phyloP scores from a whole-genome alignment of 2,888 invertebrate genomes.

The Galerucella calmariensis region DNA sequence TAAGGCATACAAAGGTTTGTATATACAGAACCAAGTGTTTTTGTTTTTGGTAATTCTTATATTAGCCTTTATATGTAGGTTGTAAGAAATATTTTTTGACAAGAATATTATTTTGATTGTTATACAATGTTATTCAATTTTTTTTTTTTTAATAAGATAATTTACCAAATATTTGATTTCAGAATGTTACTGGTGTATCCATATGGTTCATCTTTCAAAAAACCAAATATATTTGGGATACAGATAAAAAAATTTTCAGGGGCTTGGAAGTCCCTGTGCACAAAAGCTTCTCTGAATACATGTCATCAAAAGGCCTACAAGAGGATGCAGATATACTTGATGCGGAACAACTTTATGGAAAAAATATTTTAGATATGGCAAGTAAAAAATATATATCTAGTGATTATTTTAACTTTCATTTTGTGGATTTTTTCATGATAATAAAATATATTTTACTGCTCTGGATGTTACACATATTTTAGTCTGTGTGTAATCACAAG shows the following conservation, averaged over 20 bases:
- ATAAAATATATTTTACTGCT: too few relatives aligned
- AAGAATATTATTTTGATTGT: too few relatives aligned
- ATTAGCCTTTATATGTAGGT: background rate
- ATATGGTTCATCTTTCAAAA: constrained; percentile 98
- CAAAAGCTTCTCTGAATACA: constrained; percentile 76
- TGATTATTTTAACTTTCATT: background rate
- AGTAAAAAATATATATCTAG: constrained; percentile 12
- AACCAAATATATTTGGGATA: constrained; percentile 93
- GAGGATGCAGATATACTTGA: constrained; percentile 82
- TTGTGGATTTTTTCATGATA: too few relatives aligned
- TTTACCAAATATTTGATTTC: constrained; percentile 42
- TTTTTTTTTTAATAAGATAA: background rate
- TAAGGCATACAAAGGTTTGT: constrained; percentile 74
- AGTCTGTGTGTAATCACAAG: background rate
- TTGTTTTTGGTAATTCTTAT: background rate
- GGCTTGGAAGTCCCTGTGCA: constrained; percentile 88
- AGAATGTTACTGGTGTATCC: constrained; percentile 67
- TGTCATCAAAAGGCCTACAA: constrained; percentile 86
- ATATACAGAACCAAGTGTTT: background rate
- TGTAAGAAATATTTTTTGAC: too few relatives aligned
- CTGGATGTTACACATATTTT: too few relatives aligned
- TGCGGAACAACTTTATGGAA: constrained; percentile 87
- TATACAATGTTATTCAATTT: too few relatives aligned
- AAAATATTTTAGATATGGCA: constrained; percentile 88
- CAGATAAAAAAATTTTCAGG: constrained; percentile 82